phyloP scores from a whole-genome alignment of 2,797 vertebrate genomes.

The Otus scops region DNA sequence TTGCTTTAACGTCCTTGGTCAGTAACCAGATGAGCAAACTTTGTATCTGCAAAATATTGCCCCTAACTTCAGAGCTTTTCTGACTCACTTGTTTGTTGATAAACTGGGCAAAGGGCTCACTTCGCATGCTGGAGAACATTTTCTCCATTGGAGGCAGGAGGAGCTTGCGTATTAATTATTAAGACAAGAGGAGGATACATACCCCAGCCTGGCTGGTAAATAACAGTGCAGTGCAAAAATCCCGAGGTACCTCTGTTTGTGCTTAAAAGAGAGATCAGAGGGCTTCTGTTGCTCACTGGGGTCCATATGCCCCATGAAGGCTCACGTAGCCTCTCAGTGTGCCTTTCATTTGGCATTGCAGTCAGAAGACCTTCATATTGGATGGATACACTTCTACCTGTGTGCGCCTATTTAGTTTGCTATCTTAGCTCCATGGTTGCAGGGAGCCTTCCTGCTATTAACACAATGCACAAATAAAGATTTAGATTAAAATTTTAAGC shows the following conservation, averaged over 20 bases:
- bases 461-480: not conserved
- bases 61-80: not conserved
- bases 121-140: not conserved
- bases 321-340: not conserved
- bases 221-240: not conserved
- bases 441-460: not conserved
- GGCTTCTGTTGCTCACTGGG: not conserved
- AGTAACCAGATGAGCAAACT: not conserved
- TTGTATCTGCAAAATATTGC: not conserved
- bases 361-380: not conserved
- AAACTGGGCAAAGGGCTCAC: not conserved
- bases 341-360: not conserved
- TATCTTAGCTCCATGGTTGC: not conserved
- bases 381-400: not conserved
- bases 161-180: not conserved
- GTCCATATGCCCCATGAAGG: not conserved
- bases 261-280: not conserved
- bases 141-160: not conserved
- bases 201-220: not conserved
- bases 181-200: not conserved
- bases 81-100: not conserved
- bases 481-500: not conserved
- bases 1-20: not conserved
- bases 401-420: not conserved
- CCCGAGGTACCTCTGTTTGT: not conserved